Evolutionary conservation across 2,113 vertebrate genomes (phyloP).

Genomic region (Chaetops frenatus): DNA sequence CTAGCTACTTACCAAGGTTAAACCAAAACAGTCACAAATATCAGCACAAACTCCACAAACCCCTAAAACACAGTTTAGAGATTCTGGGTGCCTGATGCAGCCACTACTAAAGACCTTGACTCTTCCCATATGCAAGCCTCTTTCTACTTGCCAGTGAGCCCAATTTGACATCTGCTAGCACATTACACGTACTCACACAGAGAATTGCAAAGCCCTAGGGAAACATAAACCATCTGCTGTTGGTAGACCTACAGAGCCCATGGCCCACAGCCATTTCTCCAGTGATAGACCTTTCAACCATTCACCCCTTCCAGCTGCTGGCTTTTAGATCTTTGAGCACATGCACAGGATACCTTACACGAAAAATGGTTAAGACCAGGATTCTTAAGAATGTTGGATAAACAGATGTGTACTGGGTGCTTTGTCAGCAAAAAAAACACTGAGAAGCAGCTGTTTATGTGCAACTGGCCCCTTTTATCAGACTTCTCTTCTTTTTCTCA

Average conservation of each 20-base stretch:
- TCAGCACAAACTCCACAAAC: not conserved
- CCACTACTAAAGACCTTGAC: not conserved
- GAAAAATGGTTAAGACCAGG: not conserved
- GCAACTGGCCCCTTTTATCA: not conserved
- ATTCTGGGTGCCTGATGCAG: not conserved
- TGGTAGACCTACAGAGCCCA: rapidly evolving
- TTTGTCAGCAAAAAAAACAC: not conserved
- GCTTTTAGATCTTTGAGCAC: not conserved
- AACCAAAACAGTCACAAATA: not conserved
- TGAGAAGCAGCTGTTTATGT: not conserved
- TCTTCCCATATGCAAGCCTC: not conserved
- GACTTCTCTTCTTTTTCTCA: not conserved
- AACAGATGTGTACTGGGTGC: not conserved
- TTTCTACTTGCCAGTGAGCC: not conserved
- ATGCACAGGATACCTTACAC: not conserved
- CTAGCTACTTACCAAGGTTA: not conserved
- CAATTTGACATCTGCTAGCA: not conserved
- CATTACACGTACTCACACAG: not conserved
- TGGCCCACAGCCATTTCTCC: not conserved
- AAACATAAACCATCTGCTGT: not conserved
- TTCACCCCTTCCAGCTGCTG: not conserved
- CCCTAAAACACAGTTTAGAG: not conserved
- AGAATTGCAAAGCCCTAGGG: not conserved
- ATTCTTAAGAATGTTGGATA: not conserved
- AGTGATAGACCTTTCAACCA: not conserved